phyloP scores from a whole-genome alignment of 2,888 invertebrate genomes.

The Hydroisotoma schaefferi region DNA sequence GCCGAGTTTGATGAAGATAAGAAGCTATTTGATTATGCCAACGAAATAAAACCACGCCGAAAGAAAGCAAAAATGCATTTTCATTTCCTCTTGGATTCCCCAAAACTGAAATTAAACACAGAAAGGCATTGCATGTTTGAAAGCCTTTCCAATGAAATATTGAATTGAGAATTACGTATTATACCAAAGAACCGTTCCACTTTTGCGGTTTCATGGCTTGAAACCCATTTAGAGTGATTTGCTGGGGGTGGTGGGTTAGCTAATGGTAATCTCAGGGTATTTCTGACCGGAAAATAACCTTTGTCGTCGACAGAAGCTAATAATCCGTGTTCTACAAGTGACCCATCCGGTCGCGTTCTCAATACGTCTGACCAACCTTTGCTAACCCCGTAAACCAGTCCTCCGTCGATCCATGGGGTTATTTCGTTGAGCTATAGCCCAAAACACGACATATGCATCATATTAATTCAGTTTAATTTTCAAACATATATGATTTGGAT shows the following conservation, averaged over 20 bases:
- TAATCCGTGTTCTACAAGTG: constrained; percentile 54
- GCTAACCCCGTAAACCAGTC: constrained; percentile 60
- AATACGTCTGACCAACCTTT: constrained; percentile 59
- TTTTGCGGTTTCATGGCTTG: constrained; percentile 53
- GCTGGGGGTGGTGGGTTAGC: constrained; percentile 61
- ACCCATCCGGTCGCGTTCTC: constrained; percentile 56
- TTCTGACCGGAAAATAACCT: constrained; percentile 57
- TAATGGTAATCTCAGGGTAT: constrained; percentile 57
- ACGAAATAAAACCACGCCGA: constrained; percentile 58
- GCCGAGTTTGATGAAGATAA: constrained; percentile 51
- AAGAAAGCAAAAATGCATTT: constrained; percentile 57
- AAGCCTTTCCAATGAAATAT: too few relatives aligned
- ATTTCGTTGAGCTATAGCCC: constrained; percentile 59
- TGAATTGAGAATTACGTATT: too few relatives aligned
- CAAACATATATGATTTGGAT: too few relatives aligned
- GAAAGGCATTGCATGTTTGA: too few relatives aligned
- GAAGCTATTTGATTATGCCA: constrained; percentile 58
- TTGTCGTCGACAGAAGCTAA: constrained; percentile 53
- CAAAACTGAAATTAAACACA: constrained; percentile 52
- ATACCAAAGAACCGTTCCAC: constrained; percentile 59
- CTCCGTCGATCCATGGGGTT: constrained; percentile 62
- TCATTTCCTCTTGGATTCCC: constrained; percentile 59
- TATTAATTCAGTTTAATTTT: background rate
- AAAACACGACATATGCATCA: constrained; percentile 1
- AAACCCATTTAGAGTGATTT: constrained; percentile 53